Evolutionary conservation across 1,140 invertebrate genomes (phyloP).

Genomic region (Aradophagus sp.): DNA sequence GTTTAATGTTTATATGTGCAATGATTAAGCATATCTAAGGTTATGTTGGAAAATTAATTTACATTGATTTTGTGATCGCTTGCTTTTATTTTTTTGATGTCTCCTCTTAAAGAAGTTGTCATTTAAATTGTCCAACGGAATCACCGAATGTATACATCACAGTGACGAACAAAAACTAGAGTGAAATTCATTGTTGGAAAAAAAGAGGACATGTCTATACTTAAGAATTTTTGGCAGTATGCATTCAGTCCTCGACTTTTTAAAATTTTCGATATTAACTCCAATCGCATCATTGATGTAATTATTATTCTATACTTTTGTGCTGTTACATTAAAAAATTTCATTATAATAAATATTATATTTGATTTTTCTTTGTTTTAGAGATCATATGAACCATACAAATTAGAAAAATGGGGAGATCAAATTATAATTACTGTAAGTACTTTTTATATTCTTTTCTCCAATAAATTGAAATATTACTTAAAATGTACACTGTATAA

Average conservation of each 20-base stretch:
- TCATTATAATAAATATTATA: background rate
- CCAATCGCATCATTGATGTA: conserved; percentile 68
- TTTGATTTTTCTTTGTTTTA: conserved; percentile 70
- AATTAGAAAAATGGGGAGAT: conserved; percentile 83
- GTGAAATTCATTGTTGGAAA: too few relatives aligned
- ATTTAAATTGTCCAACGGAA: too few relatives aligned
- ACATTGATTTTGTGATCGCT: too few relatives aligned
- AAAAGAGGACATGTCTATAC: conserved; percentile 65
- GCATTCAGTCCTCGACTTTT: conserved; percentile 80
- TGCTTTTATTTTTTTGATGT: too few relatives aligned
- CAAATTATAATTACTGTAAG: conserved; percentile 81
- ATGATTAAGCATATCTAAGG: too few relatives aligned
- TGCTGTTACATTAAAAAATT: conserved; percentile 7
- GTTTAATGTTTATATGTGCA: too few relatives aligned
- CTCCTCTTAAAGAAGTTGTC: too few relatives aligned
- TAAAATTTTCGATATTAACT: conserved; percentile 78
- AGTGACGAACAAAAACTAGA: too few relatives aligned
- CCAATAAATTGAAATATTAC: conserved; percentile 60
- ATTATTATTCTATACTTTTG: conserved; percentile 3
- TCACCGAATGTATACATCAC: too few relatives aligned
- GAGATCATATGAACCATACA: conserved; percentile 80
- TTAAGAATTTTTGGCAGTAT: conserved; percentile 72
- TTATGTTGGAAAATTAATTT: too few relatives aligned
- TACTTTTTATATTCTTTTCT: conserved; percentile 65
- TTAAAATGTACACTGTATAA: background rate